Percentiles rank a stretch among this genome's conserved stretches.
phyloP scores from a whole-genome alignment of 2,113 vertebrate species.

The Rhabdomys dilectus region DNA sequence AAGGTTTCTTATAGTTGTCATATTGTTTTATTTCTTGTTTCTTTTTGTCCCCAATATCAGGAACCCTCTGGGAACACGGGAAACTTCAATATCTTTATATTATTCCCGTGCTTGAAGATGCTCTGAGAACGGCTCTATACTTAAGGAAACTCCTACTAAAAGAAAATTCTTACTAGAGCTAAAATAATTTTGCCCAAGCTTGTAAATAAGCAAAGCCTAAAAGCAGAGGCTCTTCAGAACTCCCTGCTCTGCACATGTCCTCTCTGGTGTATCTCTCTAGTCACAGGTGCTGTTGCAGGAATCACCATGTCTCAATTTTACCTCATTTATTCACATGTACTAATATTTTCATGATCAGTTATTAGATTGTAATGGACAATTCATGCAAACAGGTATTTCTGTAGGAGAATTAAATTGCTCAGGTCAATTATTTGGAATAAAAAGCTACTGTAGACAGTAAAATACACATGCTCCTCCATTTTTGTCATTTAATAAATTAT shows the following conservation, averaged over 20 bases:
- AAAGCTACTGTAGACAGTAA: not conserved
- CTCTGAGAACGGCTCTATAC: not conserved
- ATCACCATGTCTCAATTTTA: not conserved
- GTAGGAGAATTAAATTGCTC: not conserved
- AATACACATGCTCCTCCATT: not conserved
- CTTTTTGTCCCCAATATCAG: not conserved
- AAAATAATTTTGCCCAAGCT: not conserved
- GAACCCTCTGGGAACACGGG: not conserved
- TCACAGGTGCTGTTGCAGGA: not conserved
- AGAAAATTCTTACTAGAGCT: not conserved
- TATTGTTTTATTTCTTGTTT: not conserved
- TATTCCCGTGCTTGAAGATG: not conserved
- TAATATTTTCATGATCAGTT: not conserved
- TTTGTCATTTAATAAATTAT: not conserved
- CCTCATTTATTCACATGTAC: not conserved
- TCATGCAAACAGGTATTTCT: constrained; percentile 29
- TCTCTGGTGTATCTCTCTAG: not conserved
- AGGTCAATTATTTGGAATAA: not conserved
- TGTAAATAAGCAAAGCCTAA: not conserved
- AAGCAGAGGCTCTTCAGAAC: fast-evolving
- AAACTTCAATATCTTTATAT: not conserved
- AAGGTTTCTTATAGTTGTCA: not conserved
- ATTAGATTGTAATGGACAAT: not conserved
- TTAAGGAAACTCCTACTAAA: not conserved
- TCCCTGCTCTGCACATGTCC: not conserved